Conservation (phyloP, 2,113 vertebrate species). For the Pyrgilauda ruficollis region DNA sequence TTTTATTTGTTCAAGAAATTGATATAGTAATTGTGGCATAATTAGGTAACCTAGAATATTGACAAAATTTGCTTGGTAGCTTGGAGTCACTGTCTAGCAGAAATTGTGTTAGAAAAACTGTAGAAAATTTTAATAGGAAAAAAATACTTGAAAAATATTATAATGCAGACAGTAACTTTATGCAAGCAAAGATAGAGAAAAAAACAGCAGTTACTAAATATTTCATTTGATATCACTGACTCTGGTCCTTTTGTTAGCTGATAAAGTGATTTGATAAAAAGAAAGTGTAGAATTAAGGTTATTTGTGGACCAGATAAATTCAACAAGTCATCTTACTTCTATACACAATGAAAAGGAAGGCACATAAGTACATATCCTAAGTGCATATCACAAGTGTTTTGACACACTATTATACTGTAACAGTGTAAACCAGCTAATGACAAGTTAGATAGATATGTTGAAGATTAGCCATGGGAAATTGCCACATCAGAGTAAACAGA, state of each 20-base stretch:
- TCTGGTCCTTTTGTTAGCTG: not conserved
- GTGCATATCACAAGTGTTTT: not conserved
- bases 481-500: not conserved
- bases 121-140: not conserved
- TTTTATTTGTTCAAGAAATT: not conserved
- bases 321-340: not conserved
- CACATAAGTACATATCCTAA: not conserved
- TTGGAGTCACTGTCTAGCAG: not conserved
- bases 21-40: not conserved
- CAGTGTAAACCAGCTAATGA: constrained; percentile 7
- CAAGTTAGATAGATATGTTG: not conserved
- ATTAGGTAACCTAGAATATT: not conserved
- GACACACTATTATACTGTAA: not conserved
- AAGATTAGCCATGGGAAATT: not conserved
- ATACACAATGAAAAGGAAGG: not conserved
- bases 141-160: not conserved
- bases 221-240: not conserved
- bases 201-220: not conserved
- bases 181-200: not conserved
- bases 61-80: not conserved
- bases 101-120: not conserved
- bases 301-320: not conserved
- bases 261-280: not conserved
- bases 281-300: not conserved
- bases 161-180: not conserved